Evolutionary conservation across 2,113 vertebrate species (phyloP), one percentile per base, ranked within the genome.

Genomic region (Phalacrocorax brasilianus): DNA sequence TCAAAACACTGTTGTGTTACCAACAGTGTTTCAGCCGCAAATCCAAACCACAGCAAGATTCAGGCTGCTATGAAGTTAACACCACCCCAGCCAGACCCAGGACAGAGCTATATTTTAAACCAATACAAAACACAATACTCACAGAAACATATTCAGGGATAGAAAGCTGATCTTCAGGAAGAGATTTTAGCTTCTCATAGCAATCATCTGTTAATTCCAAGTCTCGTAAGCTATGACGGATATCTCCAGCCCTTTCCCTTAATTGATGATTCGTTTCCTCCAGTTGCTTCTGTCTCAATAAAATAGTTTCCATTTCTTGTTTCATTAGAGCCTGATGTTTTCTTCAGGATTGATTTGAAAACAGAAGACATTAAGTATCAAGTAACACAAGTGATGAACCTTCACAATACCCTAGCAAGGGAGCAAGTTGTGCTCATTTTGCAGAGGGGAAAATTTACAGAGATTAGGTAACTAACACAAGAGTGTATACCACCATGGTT

Each of bases 71-170:
- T 3, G 18, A 89, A 52, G 9, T 30, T 27, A 79, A 89, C 9
- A 47, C 20, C 74, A 58, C 23, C 6, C 9, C 45, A 76, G 26
- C 2, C 45, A 92, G 27, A 76, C 6, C 4, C 6, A 76, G 53
- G 32, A 76, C 4, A 70, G 4, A 50, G 12, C 10, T 63, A 1
- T 11, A 72, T 44, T 82, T 82, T 73, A 85, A 95, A 89, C 4
- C 14, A 85, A 28, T 8, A 73, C 3, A 83, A 76, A 85, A 59
- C 10, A 42, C 42, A 77, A 20, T 78, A 98, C 99, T 99, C 93
- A 99, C 99, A 92, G 99, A 99, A 58, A 99, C 98, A 52, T 99
- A 99, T 98, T 99, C 99, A 93, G 99, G 98, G 92, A 99, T 99
- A 81, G 99, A 99, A 88, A 99, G 97, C 45, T 99, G 98, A 70